Evolutionary conservation across 2,888 invertebrate genomes (phyloP), one percentile per base, ranked within the genome.

Genomic region (Theodoxus fluviatilis): DNA sequence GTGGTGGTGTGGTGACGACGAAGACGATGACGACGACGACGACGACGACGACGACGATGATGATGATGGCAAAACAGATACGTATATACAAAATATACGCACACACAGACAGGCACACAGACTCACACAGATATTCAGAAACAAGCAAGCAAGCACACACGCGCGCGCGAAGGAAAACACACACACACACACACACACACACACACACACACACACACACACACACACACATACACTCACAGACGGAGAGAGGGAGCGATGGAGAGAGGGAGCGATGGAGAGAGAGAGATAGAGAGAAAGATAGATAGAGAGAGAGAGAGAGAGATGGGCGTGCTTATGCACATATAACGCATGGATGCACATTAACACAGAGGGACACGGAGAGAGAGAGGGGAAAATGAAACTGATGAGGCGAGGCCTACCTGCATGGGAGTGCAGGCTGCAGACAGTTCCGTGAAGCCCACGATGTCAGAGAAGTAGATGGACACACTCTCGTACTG

Each of bases 401-500:
- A 43, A 12, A 7, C 9, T 43, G 31, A 35, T 33, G 38, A 9
- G n/a, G n/a, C n/a, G n/a, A n/a, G n/a, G 28, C 72, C 69, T 69
- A 83, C 83, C 80, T 84, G 77, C 78, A 83, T 78, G 6, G 84
- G 83, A 0, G 83, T 83, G 63, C 83, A 82, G 40, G 77, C 79
- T 0, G 84, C 83, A 2, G 83, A 81, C 40, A 84, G 73, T 2
- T 81, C 78, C 0, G 84, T 84, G 70, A 84, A 84, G 38, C 84
- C 84, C 3, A 83, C 83, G 43, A 84, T 96, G 85, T 96, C 96
- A 83, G 95, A 95, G 88, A 96, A 96, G 88, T 95, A 96, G 78
- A 96, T 95, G 3, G 96, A 95, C 67, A 97, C 94, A 76, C 92
- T 92, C 83, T 95, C 94, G 86, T 94, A 96, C 84, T 92, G 92